Base-by-base conservation (phyloP, 2,113 vertebrate species). In the Austrofundulus limnaeus region DNA sequence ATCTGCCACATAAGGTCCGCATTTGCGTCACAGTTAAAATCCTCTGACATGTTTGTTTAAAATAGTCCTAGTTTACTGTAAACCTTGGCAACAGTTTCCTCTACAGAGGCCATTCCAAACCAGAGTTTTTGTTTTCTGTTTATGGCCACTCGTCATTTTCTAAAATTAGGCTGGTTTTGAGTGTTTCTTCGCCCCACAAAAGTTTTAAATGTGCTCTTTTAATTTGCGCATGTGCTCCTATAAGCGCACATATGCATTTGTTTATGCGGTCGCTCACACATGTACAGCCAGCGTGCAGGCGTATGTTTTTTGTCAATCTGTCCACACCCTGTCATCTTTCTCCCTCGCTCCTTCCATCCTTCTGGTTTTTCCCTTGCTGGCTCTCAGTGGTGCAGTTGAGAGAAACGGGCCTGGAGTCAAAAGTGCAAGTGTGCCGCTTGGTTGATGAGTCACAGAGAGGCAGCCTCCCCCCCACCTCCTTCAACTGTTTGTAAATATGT, bases 401-500 rank as follows among this genome's bases (percentile, higher is more conserved):
- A 84, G 82, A 83, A 61, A 65, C 81, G 75, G 75, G 63, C 75
- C 67, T 2, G 28, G 75, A 90, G 86, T 90, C 86, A 88, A 90
- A 89, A 87, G 86, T 90, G 85, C 89, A 88, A 88, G 86, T 85
- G 86, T 84, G 82, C 80, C 75, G 73, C 81, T 88, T 63, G 74
- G 84, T 74, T 85, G 80, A 87, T 89, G 87, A 90, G 80, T 90
- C 88, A 89, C 80, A 75, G 80, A 77, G 66, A 83, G 75, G 71
- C 85, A n/a, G n/a, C 82, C 70, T 78, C 76, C 64, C 75, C 63
- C 77, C 67, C 77, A 79, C 82, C 23, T 48, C 17, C 38, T 46
- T 13, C 56, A n/a, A 82, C 81, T 90, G 86, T 90, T 90, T 85
- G 89, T 90, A 90, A 90, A 90, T 89, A 87, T 89, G 89, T 80